Conservation (phyloP, 1,140 invertebrate genomes). For the Lerema accius region DNA sequence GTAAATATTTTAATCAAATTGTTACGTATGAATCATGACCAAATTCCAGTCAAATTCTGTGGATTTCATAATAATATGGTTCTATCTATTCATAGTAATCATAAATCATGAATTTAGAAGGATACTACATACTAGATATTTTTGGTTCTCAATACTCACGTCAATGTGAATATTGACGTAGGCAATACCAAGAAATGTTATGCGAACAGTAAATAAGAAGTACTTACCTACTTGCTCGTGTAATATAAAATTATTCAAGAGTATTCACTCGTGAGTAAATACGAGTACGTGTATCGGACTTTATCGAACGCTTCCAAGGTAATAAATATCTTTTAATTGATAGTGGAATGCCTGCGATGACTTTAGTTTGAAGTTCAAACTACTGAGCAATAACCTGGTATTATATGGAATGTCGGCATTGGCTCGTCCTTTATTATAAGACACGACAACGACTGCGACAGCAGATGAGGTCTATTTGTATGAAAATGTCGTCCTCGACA, state of each 20-base stretch:
- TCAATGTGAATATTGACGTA: conserved; percentile 24
- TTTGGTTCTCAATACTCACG: conserved; percentile 14
- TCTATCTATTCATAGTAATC: no score
- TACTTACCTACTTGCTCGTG: background rate
- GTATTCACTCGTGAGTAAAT: background rate
- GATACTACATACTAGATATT: conserved; percentile 17
- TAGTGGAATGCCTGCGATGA: background rate
- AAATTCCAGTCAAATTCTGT: background rate
- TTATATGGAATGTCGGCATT: conserved; percentile 24
- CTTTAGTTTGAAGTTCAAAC: conserved; percentile 1
- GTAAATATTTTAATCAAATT: no score
- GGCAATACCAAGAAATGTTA: conserved; percentile 18
- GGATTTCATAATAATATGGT: no score
- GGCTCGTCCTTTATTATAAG: no score
- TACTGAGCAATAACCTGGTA: conserved; percentile 5
- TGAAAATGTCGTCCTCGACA: no score
- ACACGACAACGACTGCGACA: no score
- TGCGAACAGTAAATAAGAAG: conserved; percentile 11
- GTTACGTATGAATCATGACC: conserved; percentile 23
- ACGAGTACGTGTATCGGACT: background rate
- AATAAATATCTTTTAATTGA: background rate
- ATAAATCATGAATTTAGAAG: conserved; percentile 16
- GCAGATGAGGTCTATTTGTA: no score
- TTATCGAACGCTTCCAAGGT: background rate
- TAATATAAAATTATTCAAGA: background rate